Conservation (phyloP, 2,888 invertebrate species). For the Apodemia duryi region DNA sequence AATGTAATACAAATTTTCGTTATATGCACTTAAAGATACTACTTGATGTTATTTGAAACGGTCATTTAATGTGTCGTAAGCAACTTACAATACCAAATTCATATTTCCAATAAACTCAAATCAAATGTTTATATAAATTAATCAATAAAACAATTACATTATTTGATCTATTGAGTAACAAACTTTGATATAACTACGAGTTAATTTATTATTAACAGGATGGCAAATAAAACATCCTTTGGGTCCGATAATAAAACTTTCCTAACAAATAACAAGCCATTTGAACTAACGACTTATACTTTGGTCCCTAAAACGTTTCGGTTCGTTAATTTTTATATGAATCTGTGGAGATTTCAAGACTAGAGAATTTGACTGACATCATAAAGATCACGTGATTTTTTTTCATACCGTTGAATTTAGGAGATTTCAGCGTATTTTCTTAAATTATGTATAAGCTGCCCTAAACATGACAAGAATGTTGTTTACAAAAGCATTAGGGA, state of each 20-base stretch:
- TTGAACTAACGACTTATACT: conserved; percentile 6
- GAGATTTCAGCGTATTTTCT: not conserved
- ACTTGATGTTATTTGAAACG: too few species aligned
- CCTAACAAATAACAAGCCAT: conserved; percentile 4
- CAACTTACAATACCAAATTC: not conserved
- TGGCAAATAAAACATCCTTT: not conserved
- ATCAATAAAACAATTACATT: not conserved
- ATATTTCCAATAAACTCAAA: not conserved
- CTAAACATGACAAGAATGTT: too few species aligned
- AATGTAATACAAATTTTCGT: too few species aligned
- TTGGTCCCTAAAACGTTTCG: conserved; percentile 9
- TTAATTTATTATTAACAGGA: conserved; percentile 5
- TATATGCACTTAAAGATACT: too few species aligned
- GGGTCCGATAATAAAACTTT: conserved; percentile 12
- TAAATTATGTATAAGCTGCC: not conserved
- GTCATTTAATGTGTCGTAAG: too few species aligned
- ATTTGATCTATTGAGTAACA: not conserved
- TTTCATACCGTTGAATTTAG: not conserved
- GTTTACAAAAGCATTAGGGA: too few species aligned
- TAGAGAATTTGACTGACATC: not conserved
- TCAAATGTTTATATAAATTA: not conserved
- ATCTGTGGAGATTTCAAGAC: not conserved
- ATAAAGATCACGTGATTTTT: not conserved
- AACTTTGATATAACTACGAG: not conserved
- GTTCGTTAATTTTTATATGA: conserved; percentile 10